Evolutionary conservation across 2,888 invertebrate species (phyloP).

Genomic region (Phragmatobia fuliginosa): DNA sequence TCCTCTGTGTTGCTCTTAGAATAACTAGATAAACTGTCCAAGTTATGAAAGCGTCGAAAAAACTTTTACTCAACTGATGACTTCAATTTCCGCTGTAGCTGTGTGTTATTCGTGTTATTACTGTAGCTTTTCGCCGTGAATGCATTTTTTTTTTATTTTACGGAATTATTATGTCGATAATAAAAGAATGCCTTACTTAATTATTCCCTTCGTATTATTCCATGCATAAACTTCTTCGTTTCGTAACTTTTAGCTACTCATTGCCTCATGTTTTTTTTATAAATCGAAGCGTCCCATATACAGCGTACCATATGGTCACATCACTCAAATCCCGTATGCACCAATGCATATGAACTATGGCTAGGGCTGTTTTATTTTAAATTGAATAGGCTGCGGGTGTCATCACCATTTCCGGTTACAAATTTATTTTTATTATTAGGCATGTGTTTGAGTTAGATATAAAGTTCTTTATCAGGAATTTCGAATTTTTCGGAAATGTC

Average conservation of each 20-base stretch:
- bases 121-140: neutral
- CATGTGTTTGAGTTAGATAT: neutral
- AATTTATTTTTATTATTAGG: neutral
- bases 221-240: neutral
- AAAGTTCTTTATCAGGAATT: neutral
- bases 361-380: neutral
- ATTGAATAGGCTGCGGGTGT: conserved; percentile 6
- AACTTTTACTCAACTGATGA: neutral
- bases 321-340: neutral
- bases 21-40: no score
- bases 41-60: neutral
- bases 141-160: neutral
- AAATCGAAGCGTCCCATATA: conserved; percentile 1
- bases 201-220: neutral
- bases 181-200: neutral
- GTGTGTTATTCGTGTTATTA: no score
- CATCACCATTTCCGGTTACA: conserved; percentile 10
- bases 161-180: no score
- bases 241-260: neutral
- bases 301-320: conserved; percentile 3
- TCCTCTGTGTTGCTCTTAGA: no score
- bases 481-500: neutral
- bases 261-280: neutral
- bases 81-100: neutral
- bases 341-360: conserved; percentile 9